Evolutionary conservation across 2,888 invertebrate genomes (phyloP).

Genomic region (Allygus modestus): DNA sequence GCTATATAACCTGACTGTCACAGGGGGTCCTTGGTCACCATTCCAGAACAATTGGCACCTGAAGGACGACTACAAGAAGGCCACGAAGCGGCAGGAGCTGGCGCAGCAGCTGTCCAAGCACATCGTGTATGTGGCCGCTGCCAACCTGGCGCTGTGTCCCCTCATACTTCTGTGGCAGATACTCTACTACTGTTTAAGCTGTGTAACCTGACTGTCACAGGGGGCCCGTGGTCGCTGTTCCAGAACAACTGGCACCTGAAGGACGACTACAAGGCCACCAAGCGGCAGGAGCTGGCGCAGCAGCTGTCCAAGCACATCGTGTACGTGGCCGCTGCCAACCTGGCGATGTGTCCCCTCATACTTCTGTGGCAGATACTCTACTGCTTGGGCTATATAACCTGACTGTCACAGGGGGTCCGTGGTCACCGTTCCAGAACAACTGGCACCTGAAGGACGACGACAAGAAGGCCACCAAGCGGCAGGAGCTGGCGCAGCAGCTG

Average conservation of each 20-base stretch:
- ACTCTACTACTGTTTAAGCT: too few relatives aligned
- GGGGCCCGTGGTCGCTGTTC: conserved; percentile 97
- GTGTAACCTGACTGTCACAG: too few relatives aligned
- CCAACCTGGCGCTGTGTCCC: conserved; percentile 91
- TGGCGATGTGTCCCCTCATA: conserved; percentile 91
- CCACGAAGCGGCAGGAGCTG: conserved; percentile 86
- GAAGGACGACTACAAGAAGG: conserved; percentile 91
- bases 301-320: conserved; percentile 85
- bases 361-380: conserved; percentile 96
- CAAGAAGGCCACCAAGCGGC: conserved; percentile 85
- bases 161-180: conserved; percentile 96
- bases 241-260: conserved; percentile 97
- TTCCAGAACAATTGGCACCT: conserved; percentile 98
- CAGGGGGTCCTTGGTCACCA: conserved; percentile 95
- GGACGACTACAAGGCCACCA: conserved; percentile 89
- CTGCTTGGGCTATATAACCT: too few relatives aligned
- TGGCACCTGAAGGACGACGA: conserved; percentile 97
- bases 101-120: conserved; percentile 85
- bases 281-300: conserved; percentile 87
- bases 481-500: conserved; percentile 86
- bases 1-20: conserved; percentile 61
- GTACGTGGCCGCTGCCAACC: conserved; percentile 89
- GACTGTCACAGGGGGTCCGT: conserved; percentile 85
- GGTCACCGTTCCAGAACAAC: conserved; percentile 97
- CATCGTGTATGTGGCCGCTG: conserved; percentile 87